Conservation (phyloP, 2,888 invertebrate genomes). For the Lepidochitona cinerea region DNA sequence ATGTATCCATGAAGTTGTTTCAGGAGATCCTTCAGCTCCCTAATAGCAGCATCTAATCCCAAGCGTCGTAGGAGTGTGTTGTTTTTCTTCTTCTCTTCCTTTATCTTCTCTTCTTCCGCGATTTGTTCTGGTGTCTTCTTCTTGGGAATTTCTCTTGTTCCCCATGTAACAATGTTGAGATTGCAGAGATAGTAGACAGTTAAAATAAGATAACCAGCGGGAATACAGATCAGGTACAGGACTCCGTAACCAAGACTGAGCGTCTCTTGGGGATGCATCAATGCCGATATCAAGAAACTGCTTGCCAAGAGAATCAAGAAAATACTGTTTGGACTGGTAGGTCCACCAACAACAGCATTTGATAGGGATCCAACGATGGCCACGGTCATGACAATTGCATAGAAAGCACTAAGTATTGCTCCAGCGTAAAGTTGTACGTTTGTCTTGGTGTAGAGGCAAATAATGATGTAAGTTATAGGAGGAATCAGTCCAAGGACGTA, state of each 20-base stretch:
- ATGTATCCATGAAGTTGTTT: conserved; percentile 28
- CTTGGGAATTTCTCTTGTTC: conserved; percentile 83
- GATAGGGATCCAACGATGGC: conserved; percentile 98
- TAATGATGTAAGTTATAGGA: conserved; percentile 89
- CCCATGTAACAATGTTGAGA: conserved; percentile 94
- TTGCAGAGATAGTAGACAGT: conserved; percentile 95
- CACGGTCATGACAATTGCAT: conserved; percentile 99
- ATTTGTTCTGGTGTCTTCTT: conserved; percentile 70
- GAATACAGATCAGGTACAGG: conserved; percentile 91
- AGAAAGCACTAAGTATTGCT: conserved; percentile 79
- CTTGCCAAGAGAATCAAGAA: conserved; percentile 77
- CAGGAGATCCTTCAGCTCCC: conserved; percentile 47
- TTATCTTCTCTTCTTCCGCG: conserved; percentile 81
- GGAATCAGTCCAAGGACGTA: conserved; percentile 95
- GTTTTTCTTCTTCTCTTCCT: conserved; percentile 80
- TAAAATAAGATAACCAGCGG: conserved; percentile 93
- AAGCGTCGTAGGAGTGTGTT: conserved; percentile 76
- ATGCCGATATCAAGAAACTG: conserved; percentile 97
- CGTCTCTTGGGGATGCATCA: conserved; percentile 91
- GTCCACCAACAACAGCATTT: conserved; percentile 96
- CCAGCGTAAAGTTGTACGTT: conserved; percentile 82
- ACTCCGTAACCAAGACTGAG: conserved; percentile 76
- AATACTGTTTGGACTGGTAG: conserved; percentile 57
- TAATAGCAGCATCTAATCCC: conserved; percentile 42
- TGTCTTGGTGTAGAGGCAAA: conserved; percentile 93